Evolutionary conservation across 2,113 vertebrate genomes (phyloP).

Genomic region (Dasypus novemcinctus): DNA sequence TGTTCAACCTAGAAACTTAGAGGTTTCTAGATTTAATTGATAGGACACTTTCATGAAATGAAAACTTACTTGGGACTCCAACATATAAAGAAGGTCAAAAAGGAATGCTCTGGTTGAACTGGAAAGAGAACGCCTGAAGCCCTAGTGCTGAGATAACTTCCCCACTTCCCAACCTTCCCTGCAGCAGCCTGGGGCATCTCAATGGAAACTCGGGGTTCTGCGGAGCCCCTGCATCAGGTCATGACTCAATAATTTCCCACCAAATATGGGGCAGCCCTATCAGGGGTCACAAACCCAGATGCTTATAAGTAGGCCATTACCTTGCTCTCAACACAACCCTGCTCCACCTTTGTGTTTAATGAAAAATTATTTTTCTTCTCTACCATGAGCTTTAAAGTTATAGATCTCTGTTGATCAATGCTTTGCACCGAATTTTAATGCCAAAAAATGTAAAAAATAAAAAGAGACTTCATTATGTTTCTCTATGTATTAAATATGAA

Average conservation of each 20-base stretch:
- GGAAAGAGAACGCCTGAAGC: neutral
- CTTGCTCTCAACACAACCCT: neutral
- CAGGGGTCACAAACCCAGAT: neutral
- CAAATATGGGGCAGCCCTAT: neutral
- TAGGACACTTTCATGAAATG: neutral
- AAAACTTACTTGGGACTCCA: neutral
- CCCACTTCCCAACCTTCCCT: neutral
- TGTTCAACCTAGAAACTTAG: neutral
- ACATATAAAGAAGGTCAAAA: neutral
- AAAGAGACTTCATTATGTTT: neutral
- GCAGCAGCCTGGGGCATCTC: neutral
- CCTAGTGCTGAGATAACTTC: neutral
- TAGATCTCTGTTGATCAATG: neutral
- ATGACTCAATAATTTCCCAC: neutral
- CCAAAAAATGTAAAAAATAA: neutral
- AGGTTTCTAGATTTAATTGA: neutral
- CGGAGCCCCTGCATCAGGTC: neutral
- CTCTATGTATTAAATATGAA: slow-evolving; percentile 37
- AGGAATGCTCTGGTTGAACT: neutral
- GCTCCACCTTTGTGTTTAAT: neutral
- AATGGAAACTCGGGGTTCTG: neutral
- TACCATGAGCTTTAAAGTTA: slow-evolving; percentile 25
- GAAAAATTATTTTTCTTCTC: neutral
- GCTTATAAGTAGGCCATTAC: neutral
- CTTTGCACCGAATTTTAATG: slow-evolving; percentile 48